A percentile compares a stretch with the other conserved stretches of the same genome.
These are phyloP conservation scores for Paratilapia polleni DNA, from an alignment of 2,113 vertebrate species.

Conservation along the genomic window DNA sequence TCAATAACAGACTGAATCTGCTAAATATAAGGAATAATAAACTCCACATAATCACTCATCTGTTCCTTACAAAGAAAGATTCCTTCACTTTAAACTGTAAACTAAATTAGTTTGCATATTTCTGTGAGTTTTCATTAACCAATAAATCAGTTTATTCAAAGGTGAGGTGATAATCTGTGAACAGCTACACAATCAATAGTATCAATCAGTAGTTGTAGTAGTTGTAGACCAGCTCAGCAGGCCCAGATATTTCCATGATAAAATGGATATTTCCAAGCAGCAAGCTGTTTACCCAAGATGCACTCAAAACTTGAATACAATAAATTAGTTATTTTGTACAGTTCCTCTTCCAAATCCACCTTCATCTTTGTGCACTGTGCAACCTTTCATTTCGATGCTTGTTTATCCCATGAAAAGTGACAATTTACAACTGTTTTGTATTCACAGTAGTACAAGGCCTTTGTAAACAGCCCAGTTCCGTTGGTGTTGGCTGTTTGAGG, in stretches of 20 bases:
- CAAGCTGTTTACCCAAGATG: neutral
- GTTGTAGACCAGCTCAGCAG: too few relatives aligned
- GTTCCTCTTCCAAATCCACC: neutral
- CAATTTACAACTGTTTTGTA: neutral
- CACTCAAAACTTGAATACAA: neutral
- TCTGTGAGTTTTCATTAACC: too few relatives aligned
- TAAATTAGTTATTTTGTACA: neutral
- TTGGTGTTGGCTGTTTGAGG: conserved; percentile 33
- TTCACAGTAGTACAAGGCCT: conserved; percentile 16
- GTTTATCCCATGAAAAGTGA: neutral
- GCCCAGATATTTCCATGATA: neutral
- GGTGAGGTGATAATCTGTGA: neutral
- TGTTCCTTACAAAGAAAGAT: too few relatives aligned
- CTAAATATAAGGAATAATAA: neutral
- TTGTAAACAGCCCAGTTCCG: neutral
- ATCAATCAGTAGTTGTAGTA: neutral
- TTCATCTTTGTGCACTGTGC: neutral
- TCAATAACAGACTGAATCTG: neutral
- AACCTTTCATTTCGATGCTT: neutral
- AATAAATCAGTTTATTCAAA: neutral
- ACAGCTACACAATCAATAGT: neutral
- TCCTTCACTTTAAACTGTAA: too few relatives aligned
- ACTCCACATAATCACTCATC: too few relatives aligned
- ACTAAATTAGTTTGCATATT: too few relatives aligned
- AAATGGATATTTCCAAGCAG: neutral